Conservation (phyloP, 2,888 invertebrate genomes). For the Nomada fucata region DNA sequence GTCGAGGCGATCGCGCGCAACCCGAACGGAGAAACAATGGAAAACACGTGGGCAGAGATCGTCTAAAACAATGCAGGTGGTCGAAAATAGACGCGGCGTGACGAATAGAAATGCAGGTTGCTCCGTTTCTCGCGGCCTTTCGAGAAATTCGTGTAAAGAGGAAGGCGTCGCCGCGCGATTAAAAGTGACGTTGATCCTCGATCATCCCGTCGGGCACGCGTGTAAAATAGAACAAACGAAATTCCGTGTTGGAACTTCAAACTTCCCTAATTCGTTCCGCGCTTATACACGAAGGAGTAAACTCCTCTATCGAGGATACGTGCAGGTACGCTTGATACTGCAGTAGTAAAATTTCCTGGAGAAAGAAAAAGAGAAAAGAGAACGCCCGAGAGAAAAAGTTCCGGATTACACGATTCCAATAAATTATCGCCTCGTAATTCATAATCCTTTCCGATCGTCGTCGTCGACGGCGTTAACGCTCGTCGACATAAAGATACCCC, state of each 20-base stretch:
- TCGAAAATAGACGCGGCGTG: conserved; percentile 52
- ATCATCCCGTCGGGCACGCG: conserved; percentile 54
- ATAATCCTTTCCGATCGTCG: background rate
- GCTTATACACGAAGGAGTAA: too few relatives aligned
- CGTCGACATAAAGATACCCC: too few relatives aligned
- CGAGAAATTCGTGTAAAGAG: conserved; percentile 73
- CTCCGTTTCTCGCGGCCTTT: conserved; percentile 52
- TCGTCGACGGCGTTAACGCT: too few relatives aligned
- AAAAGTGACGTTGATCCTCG: conserved; percentile 66
- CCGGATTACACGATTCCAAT: too few relatives aligned
- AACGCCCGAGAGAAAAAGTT: too few relatives aligned
- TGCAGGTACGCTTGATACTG: too few relatives aligned
- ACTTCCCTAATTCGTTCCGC: too few relatives aligned
- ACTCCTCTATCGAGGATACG: too few relatives aligned
- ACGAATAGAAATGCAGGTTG: conserved; percentile 55
- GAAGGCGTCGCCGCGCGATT: conserved; percentile 72
- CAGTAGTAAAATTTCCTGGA: too few relatives aligned
- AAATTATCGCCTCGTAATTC: background rate
- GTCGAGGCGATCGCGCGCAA: conserved; percentile 42
- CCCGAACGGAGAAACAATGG: conserved; percentile 66
- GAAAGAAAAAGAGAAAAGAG: too few relatives aligned
- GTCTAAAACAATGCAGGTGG: conserved; percentile 76
- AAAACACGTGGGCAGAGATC: conserved; percentile 30
- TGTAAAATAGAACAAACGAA: background rate
- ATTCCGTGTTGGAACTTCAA: background rate